Base-by-base conservation (phyloP, 2,888 invertebrate species). In the Nomada fabriciana region DNA sequence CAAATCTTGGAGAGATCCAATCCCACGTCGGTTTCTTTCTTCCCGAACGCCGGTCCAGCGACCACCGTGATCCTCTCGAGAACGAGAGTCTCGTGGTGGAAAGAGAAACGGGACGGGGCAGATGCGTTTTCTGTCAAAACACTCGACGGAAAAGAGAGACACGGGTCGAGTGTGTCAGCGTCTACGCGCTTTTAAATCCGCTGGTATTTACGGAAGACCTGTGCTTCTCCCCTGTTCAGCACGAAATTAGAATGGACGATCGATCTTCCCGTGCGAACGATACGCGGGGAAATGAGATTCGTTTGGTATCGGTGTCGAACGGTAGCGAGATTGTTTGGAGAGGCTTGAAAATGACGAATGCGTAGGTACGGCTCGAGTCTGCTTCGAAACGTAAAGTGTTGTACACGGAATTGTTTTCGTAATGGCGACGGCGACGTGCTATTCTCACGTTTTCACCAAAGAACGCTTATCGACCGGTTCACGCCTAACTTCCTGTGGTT, bases 111-210 rank as follows among this genome's bases (percentile, higher is more conserved):
- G 55, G 57, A 23, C 52, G 63, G 36, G 43, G 57, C 76, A 85
- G 88, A 88, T 87, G 88, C 78, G 79, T 69, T 80, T 80, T 84
- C 84, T 86, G 84, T 89, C 87, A 83, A 88, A 85, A 88, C 86
- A 88, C 50, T 65, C 68, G 64, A 72, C 52, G 57, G 25, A 13
- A 36, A 36, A 52, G n/a, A 55, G 7, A 47, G 47, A 15, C 55
- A 2, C 11, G 43, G 25, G 20, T 11, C n/a, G 7, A 18, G 47
- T n/a, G 57, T 47, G 36, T 68, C 68, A 29, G 76, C 67, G 80
- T 55, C 36, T 69, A 42, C 25, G 25, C 20, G 20, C 42, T 64
- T 18, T 50, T 11, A 36, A 18, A 50, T 72, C 52, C 20, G 63
- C 43, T 65, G 29, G 70, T 79, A 50, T 80, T 79, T 78, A 60